Evolutionary conservation across 1,140 invertebrate species (phyloP).

Genomic region (Leguminivora glycinivorella): DNA sequence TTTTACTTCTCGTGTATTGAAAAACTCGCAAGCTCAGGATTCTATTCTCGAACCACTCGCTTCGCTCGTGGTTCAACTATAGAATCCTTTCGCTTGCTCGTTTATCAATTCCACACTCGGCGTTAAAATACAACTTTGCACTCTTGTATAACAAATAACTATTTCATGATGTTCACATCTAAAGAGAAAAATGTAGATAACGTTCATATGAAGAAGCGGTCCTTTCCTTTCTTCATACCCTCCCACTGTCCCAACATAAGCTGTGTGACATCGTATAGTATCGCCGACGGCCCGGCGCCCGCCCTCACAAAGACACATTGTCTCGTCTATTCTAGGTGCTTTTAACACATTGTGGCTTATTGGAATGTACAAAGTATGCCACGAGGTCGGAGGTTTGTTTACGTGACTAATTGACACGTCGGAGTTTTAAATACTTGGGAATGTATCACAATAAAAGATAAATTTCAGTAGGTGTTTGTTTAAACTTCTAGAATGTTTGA

Average conservation of each 20-base stretch:
- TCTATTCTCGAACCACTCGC: too few species aligned
- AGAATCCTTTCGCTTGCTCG: too few species aligned
- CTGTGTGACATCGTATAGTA: background rate
- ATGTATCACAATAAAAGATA: background rate
- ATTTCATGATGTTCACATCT: too few species aligned
- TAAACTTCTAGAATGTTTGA: background rate
- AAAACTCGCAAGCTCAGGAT: too few species aligned
- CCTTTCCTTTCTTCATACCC: too few species aligned
- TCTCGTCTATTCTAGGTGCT: constrained; percentile 11
- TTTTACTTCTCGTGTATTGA: too few species aligned
- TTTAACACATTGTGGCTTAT: constrained; percentile 1
- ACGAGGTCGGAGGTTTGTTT: constrained; percentile 14
- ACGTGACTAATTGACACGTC: constrained; percentile 9
- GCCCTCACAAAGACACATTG: constrained; percentile 12
- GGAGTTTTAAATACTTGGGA: background rate
- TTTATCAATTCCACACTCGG: too few species aligned
- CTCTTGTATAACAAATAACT: too few species aligned
- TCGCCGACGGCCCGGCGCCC: background rate
- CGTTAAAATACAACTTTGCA: too few species aligned
- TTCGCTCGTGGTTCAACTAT: too few species aligned
- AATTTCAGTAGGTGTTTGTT: background rate
- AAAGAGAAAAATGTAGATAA: too few species aligned
- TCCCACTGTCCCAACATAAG: background rate
- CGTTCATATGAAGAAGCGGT: too few species aligned
- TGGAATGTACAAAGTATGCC: constrained; percentile 12